phyloP scores from a whole-genome alignment of 2,888 invertebrate genomes.

The Mythimna albipuncta region DNA sequence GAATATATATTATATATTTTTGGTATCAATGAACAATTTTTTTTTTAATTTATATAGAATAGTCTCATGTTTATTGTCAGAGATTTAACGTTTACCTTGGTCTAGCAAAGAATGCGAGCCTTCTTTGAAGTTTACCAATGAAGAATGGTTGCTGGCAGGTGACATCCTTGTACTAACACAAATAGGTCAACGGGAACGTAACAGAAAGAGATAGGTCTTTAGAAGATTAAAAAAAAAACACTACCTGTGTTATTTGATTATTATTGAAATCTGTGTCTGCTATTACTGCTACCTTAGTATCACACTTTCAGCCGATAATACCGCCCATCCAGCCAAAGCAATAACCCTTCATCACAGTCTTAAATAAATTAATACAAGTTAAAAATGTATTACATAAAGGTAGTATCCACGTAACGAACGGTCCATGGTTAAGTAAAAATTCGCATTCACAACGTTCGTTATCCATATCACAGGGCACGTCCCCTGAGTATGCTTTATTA shows the following conservation, averaged over 20 bases:
- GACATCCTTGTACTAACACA: too few species aligned
- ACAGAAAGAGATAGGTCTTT: too few species aligned
- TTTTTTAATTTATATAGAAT: too few species aligned
- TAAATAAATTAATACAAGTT: conserved; percentile 53
- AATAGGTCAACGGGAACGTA: too few species aligned
- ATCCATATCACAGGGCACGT: conserved; percentile 82
- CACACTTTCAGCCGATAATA: background rate
- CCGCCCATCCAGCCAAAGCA: background rate
- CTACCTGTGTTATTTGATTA: too few species aligned
- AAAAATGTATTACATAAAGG: conserved; percentile 60
- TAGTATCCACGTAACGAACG: conserved; percentile 71
- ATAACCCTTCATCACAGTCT: conserved; percentile 30
- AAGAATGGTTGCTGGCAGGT: background rate
- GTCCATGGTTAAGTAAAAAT: conserved; percentile 84
- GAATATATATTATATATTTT: too few species aligned
- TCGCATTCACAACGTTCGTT: conserved; percentile 84
- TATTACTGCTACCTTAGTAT: background rate
- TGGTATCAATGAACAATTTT: too few species aligned
- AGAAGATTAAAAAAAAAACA: too few species aligned
- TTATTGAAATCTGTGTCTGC: too few species aligned
- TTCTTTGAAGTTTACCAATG: background rate
- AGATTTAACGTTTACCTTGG: background rate
- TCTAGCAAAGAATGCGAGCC: background rate
- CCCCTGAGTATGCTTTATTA: conserved; percentile 88
- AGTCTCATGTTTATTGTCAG: background rate